A percentile compares a stretch with the other conserved stretches of the same genome.
Evolutionary conservation across 2,888 invertebrate species (phyloP).

Genomic region (Drosophila ustulata): DNA sequence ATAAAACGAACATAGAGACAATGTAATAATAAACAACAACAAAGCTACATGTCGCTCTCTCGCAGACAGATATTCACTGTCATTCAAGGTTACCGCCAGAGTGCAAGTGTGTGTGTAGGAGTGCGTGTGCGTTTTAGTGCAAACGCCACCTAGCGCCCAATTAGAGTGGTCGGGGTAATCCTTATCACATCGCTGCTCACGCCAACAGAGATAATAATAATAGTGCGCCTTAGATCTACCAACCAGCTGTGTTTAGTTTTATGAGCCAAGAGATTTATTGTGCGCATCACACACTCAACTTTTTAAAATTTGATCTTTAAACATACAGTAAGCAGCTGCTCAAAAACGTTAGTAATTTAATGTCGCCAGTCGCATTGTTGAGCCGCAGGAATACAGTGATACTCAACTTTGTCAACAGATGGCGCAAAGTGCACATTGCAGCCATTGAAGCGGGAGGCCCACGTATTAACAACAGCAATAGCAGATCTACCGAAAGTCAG

Average conservation of each 20-base stretch:
- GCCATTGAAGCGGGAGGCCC: constrained; percentile 9
- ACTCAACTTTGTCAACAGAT: constrained; percentile 50
- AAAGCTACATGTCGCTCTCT: constrained; percentile 24
- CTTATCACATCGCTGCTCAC: constrained; percentile 11
- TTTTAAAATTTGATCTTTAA: neutral
- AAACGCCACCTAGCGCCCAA: constrained; percentile 6
- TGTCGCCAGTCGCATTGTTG: constrained; percentile 63
- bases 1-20: constrained; percentile 45
- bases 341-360: constrained; percentile 46
- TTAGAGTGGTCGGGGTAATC: neutral
- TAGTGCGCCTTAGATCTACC: constrained; percentile 2
- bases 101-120: constrained; percentile 11
- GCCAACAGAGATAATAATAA: constrained; percentile 18
- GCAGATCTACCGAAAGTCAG: neutral
- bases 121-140: constrained; percentile 4
- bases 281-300: neutral
- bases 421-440: constrained; percentile 37
- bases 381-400: constrained; percentile 60
- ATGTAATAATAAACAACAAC: constrained; percentile 55
- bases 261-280: neutral
- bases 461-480: neutral
- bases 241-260: neutral
- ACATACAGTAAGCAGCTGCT: neutral
- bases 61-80: constrained; percentile 39
- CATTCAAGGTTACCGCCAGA: constrained; percentile 57